Evolutionary conservation across 2,113 vertebrate species (phyloP).

Genomic region (Cyanoderma ruficeps): DNA sequence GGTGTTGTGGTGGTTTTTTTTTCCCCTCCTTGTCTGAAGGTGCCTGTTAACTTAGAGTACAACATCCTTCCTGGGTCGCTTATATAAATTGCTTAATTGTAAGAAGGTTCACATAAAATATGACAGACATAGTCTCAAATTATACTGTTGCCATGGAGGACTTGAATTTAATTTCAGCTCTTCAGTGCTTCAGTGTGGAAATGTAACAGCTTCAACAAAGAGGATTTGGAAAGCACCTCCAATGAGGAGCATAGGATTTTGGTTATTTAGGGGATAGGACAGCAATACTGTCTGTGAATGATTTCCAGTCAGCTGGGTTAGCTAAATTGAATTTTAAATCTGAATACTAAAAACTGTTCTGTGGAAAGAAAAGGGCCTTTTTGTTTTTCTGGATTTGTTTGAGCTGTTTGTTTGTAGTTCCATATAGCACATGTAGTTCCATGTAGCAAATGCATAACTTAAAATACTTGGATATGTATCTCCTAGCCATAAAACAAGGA

Average conservation of each 20-base stretch:
- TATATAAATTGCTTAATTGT: conserved; percentile 39
- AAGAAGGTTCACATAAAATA: conserved; percentile 8
- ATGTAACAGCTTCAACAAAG: background rate
- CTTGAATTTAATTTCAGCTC: conserved; percentile 1
- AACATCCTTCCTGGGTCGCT: background rate
- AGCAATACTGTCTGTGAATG: background rate
- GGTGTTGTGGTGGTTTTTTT: background rate
- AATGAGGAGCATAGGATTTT: background rate
- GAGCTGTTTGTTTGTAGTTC: background rate
- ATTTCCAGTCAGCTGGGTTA: background rate
- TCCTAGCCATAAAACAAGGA: background rate
- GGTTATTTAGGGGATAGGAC: background rate
- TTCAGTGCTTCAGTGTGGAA: background rate
- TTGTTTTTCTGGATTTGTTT: background rate
- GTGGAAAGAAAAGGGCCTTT: background rate
- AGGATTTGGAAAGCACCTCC: background rate
- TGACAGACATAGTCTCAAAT: conserved; percentile 19
- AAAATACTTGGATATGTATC: background rate
- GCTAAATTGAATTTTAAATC: background rate
- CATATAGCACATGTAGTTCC: no score
- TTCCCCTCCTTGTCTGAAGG: background rate
- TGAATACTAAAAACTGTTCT: background rate
- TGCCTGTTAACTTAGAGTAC: background rate
- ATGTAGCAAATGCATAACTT: background rate
- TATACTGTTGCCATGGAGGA: conserved; percentile 27